Base-by-base conservation (phyloP, 2,888 invertebrate species). In the Orgyia antiqua region DNA sequence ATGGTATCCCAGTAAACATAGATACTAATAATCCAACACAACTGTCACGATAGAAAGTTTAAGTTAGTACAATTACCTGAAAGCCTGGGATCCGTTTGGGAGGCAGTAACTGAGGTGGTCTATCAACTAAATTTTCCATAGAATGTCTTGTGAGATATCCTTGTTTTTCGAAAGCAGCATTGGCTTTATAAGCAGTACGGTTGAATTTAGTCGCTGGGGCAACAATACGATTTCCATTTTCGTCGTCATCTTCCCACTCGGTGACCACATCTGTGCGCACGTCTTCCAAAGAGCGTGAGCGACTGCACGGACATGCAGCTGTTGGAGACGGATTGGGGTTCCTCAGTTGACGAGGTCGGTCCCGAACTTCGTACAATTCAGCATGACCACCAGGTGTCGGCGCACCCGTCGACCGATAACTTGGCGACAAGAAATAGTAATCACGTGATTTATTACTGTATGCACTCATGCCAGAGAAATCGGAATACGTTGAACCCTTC, bases 271-370 rank as follows among this genome's bases (percentile, higher is more conserved):
- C 91, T 11, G 90, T 88, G 26, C 92, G 87, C 8, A 93, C 91
- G 58, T 93, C 93, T 56, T 93, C 93, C 69, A 93, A 83, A 2
- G 93, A 93, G 32, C 91, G 88, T 9, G 93, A 92, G 26, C 92
- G 87, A 27, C 86, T 87, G 62, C 91, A 91, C 11, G 90, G 89
- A 52, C 91, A 91, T 2, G 89, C 79, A 6, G 83, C 71, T 18
- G 78, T 59, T 8, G 74, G 59, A 5, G 63, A 61, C 3, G 71
- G 63, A 47, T 68, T 66, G 24, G 72, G 71, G 32, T 68, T 65
- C 39, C 76, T 68, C 71, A 88, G 58, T 87, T 89, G 48, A 63
- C 87, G 44, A 73, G 72, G 69, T 35, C 78, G 65, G 45, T 83
- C 82, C 37, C 79, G 66, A 29, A 55, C 66, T 8, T 61, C 54